Evolutionary conservation across 2,888 invertebrate genomes (phyloP).

Genomic region (Tetragonula carbonaria): DNA sequence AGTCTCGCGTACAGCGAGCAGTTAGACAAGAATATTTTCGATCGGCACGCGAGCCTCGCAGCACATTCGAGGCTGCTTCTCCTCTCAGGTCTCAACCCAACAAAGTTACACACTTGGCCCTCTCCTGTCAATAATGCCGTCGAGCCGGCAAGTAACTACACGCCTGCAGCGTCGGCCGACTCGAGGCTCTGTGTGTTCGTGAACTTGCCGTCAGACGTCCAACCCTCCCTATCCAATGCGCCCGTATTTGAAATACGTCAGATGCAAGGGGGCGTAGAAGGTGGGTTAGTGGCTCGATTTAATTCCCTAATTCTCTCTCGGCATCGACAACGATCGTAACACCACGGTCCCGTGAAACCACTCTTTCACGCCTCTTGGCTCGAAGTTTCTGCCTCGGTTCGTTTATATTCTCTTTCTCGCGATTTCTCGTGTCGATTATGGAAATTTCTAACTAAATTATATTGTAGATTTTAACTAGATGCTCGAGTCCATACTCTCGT

Average conservation of each 20-base stretch:
- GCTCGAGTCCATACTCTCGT: too few species aligned
- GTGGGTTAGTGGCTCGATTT: slow-evolving; percentile 58
- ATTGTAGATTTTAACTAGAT: too few species aligned
- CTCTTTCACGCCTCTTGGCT: slow-evolving; percentile 37
- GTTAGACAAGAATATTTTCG: slow-evolving; percentile 69
- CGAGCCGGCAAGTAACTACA: slow-evolving; percentile 62
- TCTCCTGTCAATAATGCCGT: slow-evolving; percentile 76
- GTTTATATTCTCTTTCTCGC: neutral
- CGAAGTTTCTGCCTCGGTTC: slow-evolving; percentile 5
- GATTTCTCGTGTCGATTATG: neutral
- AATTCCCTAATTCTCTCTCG: slow-evolving; percentile 66
- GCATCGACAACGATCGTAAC: slow-evolving; percentile 63
- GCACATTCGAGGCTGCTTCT: slow-evolving; percentile 63
- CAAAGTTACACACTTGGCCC: slow-evolving; percentile 72
- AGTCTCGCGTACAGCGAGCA: slow-evolving; percentile 18
- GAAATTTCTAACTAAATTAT: neutral
- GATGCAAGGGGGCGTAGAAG: slow-evolving; percentile 60
- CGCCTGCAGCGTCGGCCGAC: slow-evolving; percentile 52
- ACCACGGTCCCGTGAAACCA: slow-evolving; percentile 48
- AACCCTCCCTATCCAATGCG: slow-evolving; percentile 41
- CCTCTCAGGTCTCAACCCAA: slow-evolving; percentile 65
- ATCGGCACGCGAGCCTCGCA: slow-evolving; percentile 68
- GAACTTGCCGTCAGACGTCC: slow-evolving; percentile 62
- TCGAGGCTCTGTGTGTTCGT: slow-evolving; percentile 49
- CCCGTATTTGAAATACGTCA: slow-evolving; percentile 72